Conservation (phyloP, 2,797 vertebrate genomes). For the Meriones psammophilus region DNA sequence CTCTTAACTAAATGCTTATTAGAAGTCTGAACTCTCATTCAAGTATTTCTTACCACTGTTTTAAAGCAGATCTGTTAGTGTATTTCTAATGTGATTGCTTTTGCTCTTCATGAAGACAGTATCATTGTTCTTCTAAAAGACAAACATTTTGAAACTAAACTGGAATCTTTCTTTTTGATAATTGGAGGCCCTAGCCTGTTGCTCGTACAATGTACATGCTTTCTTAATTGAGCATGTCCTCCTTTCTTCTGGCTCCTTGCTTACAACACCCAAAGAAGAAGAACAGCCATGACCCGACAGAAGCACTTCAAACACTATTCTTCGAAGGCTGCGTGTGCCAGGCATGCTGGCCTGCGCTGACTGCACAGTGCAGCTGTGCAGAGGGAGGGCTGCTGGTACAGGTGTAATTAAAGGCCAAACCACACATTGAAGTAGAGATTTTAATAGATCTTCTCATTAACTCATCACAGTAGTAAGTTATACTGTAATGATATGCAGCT, state of each 20-base stretch:
- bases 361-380: neutral
- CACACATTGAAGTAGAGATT: conserved; percentile 86
- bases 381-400: neutral
- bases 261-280: neutral
- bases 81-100: conserved; percentile 41
- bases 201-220: neutral
- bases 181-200: neutral
- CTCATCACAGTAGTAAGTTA: conserved; percentile 92
- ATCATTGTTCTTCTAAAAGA: neutral
- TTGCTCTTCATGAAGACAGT: neutral
- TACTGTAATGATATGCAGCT: conserved; percentile 94
- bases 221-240: neutral
- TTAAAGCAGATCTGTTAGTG: neutral
- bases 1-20: conserved; percentile 15
- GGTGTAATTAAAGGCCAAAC: conserved; percentile 82
- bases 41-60: conserved; percentile 18
- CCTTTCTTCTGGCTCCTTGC: neutral
- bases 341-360: neutral
- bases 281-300: neutral
- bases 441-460: conserved; percentile 92
- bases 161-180: neutral
- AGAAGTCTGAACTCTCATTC: conserved; percentile 12
- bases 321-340: neutral
- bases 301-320: neutral
- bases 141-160: conserved; percentile 1